Evolutionary conservation across 2,113 vertebrate species (phyloP).

Genomic region (Sardina pilchardus): DNA sequence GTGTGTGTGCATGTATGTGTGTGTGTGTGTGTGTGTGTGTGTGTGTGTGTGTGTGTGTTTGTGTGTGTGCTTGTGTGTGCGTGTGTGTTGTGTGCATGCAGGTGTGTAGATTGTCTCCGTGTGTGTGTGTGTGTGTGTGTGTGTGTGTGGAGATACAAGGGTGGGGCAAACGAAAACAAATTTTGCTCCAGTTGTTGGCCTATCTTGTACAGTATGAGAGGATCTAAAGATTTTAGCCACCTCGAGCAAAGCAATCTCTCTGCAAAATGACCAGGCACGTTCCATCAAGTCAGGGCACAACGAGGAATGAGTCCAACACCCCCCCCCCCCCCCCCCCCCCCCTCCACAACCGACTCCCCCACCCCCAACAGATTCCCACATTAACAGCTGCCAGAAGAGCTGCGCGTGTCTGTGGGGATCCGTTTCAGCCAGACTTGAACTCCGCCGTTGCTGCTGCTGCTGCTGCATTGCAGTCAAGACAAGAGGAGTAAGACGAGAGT

Average conservation of each 20-base stretch:
- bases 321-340: no score
- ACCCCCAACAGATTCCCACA: not conserved
- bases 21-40: not conserved
- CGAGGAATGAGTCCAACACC: no score
- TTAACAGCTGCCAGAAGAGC: not conserved
- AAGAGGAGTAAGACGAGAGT: no score
- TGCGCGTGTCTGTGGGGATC: not conserved
- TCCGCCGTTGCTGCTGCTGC: not conserved
- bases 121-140: not conserved
- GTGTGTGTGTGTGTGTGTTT: not conserved
- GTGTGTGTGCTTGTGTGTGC: constrained; percentile 1
- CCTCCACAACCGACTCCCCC: no score
- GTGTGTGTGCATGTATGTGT: not conserved
- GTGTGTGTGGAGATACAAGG: not conserved
- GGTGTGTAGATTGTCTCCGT: no score
- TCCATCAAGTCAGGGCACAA: not conserved
- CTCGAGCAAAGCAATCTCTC: not conserved
- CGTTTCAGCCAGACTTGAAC: not conserved
- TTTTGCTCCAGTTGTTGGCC: not conserved
- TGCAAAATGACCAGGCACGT: not conserved
- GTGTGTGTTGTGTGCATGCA: no score
- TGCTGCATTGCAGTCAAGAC: not conserved
- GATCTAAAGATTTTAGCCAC: not conserved
- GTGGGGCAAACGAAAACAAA: not conserved
- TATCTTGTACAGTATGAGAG: not conserved